A percentile compares a stretch with the other conserved stretches of the same genome.
These are phyloP conservation scores for Helarctos malayanus DNA, from an alignment of 2,797 vertebrate species.

Conservation along the genomic window DNA sequence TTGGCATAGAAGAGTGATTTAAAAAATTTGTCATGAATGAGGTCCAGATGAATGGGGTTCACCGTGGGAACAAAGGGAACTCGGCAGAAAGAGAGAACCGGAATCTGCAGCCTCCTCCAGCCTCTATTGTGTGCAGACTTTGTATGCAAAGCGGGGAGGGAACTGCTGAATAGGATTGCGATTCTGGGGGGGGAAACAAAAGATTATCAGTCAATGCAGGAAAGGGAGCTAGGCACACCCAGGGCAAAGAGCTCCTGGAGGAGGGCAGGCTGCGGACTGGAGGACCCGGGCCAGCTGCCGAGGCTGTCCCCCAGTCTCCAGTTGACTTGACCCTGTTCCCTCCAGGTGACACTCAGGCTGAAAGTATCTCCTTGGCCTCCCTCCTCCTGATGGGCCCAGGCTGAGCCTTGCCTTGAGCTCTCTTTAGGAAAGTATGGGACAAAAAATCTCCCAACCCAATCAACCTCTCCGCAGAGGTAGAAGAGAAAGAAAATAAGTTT, in stretches of 20 bases:
- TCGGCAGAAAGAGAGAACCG: background rate
- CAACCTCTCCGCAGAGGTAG: background rate
- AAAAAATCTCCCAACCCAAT: background rate
- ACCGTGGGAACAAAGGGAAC: background rate
- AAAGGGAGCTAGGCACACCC: background rate
- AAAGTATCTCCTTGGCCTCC: background rate
- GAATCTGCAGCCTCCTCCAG: background rate
- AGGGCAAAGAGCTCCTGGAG: rapidly evolving
- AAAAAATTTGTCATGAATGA: conserved; percentile 20
- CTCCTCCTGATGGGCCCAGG: too few species aligned
- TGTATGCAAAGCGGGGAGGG: background rate
- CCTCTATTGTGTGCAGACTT: background rate
- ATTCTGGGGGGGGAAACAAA: background rate
- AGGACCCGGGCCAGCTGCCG: rapidly evolving
- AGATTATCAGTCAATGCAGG: background rate
- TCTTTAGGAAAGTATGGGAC: background rate
- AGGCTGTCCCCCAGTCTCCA: too few species aligned
- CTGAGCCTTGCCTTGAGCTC: background rate
- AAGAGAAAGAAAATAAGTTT: conserved; percentile 16
- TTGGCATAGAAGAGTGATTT: conserved; percentile 46
- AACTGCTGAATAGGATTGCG: background rate
- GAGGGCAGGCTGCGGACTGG: background rate
- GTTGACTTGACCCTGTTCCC: background rate
- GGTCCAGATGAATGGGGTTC: conserved; percentile 35
- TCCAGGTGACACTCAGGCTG: background rate